These are phyloP conservation scores for Drosophila trapezifrons DNA, from an alignment of 1,140 invertebrate genomes.

Conservation along the genomic window DNA sequence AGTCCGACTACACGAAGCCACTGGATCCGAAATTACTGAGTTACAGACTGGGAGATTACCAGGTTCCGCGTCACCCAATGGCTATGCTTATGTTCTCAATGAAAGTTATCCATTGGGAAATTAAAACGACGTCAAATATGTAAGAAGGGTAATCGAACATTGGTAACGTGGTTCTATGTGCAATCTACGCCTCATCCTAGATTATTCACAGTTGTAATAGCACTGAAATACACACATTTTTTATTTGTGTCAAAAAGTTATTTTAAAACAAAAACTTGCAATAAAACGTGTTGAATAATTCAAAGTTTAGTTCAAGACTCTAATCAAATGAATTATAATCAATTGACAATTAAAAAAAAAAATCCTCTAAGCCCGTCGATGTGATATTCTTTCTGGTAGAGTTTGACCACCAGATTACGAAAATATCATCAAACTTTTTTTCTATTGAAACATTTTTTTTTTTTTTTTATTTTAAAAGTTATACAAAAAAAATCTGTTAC, in stretches of 20 bases:
- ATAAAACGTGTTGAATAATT: too few relatives aligned
- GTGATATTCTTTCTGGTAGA: too few relatives aligned
- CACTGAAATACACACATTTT: background rate
- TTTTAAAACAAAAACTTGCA: background rate
- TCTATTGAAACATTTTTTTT: too few relatives aligned
- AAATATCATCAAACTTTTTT: too few relatives aligned
- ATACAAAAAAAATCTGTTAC: too few relatives aligned
- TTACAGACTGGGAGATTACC: background rate
- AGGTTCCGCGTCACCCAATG: conserved; percentile 1
- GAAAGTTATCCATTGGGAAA: background rate
- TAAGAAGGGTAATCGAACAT: background rate
- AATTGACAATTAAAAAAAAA: too few relatives aligned
- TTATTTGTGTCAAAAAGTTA: background rate
- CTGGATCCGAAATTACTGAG: background rate
- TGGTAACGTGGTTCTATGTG: conserved; percentile 43
- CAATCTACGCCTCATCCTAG: background rate
- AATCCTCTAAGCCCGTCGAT: too few relatives aligned
- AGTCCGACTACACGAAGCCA: background rate
- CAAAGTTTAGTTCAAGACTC: too few relatives aligned
- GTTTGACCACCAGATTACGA: too few relatives aligned
- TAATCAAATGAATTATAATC: too few relatives aligned
- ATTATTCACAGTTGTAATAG: too few relatives aligned
- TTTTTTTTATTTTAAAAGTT: too few relatives aligned
- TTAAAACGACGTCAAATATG: background rate
- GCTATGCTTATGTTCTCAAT: background rate